A percentile compares a stretch with the other conserved stretches of the same genome.
Evolutionary conservation across 2,888 invertebrate genomes (phyloP).

Genomic region (Scaptomyza polygonia): DNA sequence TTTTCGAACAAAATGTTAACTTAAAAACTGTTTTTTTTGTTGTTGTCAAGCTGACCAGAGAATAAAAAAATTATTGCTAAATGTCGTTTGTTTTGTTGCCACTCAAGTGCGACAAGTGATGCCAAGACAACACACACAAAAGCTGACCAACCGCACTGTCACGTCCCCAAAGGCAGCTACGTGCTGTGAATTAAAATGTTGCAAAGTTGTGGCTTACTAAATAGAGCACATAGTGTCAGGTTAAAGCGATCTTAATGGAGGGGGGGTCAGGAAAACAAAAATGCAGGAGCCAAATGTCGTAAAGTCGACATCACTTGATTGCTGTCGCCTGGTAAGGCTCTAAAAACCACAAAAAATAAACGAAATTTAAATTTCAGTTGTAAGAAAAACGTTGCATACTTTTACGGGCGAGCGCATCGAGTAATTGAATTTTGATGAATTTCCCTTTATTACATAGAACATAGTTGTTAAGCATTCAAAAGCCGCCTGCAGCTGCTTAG

Average conservation of each 20-base stretch:
- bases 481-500: slow-evolving; percentile 23
- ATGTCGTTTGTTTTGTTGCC: slow-evolving; percentile 24
- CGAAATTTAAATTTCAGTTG: slow-evolving; percentile 5
- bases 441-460: slow-evolving; percentile 53
- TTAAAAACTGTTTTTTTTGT: slow-evolving; percentile 7
- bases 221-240: slow-evolving; percentile 27
- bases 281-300: slow-evolving; percentile 1
- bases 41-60: slow-evolving; percentile 16
- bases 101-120: slow-evolving; percentile 30
- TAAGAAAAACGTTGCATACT: slow-evolving; percentile 37
- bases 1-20: not conserved
- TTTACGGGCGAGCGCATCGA: slow-evolving; percentile 33
- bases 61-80: not conserved
- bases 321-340: slow-evolving; percentile 41
- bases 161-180: slow-evolving; percentile 43
- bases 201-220: slow-evolving; percentile 20
- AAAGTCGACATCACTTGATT: slow-evolving; percentile 26
- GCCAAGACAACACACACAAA: slow-evolving; percentile 7
- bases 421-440: slow-evolving; percentile 75
- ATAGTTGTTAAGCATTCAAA: slow-evolving; percentile 63
- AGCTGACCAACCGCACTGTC: slow-evolving; percentile 47
- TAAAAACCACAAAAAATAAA: not conserved
- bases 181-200: slow-evolving; percentile 37
- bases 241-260: slow-evolving; percentile 31
- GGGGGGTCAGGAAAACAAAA: slow-evolving; percentile 12